These are phyloP conservation scores for Drosophila cognata DNA, from an alignment of 2,888 invertebrate species.

Conservation along the genomic window DNA sequence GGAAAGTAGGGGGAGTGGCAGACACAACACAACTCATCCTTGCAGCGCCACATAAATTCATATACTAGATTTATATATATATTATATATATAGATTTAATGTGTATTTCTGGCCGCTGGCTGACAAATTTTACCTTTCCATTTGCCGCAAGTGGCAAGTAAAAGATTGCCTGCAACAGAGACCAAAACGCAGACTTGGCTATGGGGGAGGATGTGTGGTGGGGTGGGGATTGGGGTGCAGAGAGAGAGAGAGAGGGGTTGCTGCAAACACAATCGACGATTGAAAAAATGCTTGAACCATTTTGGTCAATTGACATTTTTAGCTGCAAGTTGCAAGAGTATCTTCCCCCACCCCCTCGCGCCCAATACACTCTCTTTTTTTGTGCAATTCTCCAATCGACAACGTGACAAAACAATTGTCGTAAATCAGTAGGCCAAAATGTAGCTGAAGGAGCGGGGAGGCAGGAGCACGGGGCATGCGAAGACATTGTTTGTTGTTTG, in stretches of 20 bases:
- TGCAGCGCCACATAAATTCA: constrained; percentile 21
- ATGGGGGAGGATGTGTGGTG: not conserved
- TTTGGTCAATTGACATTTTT: constrained; percentile 78
- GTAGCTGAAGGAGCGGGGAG: constrained; percentile 18
- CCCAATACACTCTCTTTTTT: not conserved
- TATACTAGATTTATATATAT: not conserved
- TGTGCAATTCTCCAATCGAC: constrained; percentile 52
- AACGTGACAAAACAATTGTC: constrained; percentile 81
- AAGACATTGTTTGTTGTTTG: constrained; percentile 21
- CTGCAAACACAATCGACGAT: constrained; percentile 34
- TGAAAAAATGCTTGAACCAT: constrained; percentile 79
- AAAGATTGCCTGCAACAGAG: constrained; percentile 8
- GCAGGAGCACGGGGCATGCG: constrained; percentile 12
- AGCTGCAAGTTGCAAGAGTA: constrained; percentile 39
- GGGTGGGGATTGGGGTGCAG: not conserved
- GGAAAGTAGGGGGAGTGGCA: not conserved
- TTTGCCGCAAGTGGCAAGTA: constrained; percentile 3
- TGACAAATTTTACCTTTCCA: constrained; percentile 48
- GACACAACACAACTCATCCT: constrained; percentile 23
- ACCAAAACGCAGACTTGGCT: not conserved
- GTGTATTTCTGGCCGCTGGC: constrained; percentile 20
- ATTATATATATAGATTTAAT: not conserved
- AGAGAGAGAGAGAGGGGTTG: no score
- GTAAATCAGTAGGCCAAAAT: constrained; percentile 71
- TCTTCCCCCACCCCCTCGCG: not conserved